Base-by-base conservation (phyloP, 2,888 invertebrate genomes). In the Ommatoiulus sabulosus region DNA sequence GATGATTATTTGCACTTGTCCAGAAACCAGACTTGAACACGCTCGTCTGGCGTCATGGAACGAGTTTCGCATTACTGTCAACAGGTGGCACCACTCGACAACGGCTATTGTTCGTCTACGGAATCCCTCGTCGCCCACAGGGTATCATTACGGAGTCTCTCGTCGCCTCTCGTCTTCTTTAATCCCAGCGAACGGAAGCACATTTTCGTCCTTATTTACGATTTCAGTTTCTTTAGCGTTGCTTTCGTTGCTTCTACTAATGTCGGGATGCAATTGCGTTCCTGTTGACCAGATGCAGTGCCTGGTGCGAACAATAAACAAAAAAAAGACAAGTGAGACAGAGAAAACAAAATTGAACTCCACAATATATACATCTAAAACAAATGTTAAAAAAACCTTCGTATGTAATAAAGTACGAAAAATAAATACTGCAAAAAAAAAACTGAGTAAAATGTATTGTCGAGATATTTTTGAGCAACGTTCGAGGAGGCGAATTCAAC, bases 211-310 rank as follows among this genome's bases (percentile, higher is more conserved):
- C 44, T 86, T 72, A 44, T 86, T 86, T 86, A 88, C 88, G 80
- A 63, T 88, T 88, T 88, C 44, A 80, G 72, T 46, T 88, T 86
- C 44, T 52, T 57, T 52, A 84, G 48, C 15, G 86, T 57, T 35
- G 44, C 57, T 57, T 88, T 52, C 44, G 48, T 44, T 44, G 20
- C 46, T 24, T 86, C 88, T 17, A 57, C 57, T 57, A 52, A 12
- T 48, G 46, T 88, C 44, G 88, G 86, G 52, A 88, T 88, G 72
- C 88, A 88, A 44, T 88, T 88, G 63, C 43, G 44, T 72, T 88
- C 88, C 72, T 88, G 43, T 57, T 88, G 88, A 57, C 86, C 86
- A 63, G 44, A 52, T 63, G 63, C 86, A 88, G 15, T 88, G 44
- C 63, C 86, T 88, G 35, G 12, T 17, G n/a, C 43, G n/a, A 86